Percentiles rank a stretch among this genome's conserved stretches.
phyloP scores from a whole-genome alignment of 2,888 invertebrate species.

The Hypercompe scribonia region DNA sequence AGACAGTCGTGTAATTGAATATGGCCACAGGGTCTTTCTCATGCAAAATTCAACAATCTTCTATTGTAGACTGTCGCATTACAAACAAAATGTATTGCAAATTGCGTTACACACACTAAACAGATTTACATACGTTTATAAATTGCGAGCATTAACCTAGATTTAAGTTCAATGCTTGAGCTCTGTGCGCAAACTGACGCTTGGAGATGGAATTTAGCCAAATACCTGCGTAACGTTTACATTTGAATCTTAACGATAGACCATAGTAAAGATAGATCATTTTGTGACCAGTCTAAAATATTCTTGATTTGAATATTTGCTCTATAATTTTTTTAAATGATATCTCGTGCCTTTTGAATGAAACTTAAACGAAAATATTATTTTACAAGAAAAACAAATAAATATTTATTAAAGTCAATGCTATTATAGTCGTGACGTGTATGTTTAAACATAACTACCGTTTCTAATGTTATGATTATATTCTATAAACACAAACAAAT shows the following conservation, averaged over 20 bases:
- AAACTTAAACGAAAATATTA: neutral
- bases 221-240: slow-evolving; percentile 46
- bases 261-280: slow-evolving; percentile 18
- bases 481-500: neutral
- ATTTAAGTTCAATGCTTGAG: slow-evolving; percentile 52
- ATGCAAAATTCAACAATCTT: slow-evolving; percentile 21
- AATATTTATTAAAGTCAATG: neutral
- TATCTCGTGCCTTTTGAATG: neutral
- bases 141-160: slow-evolving; percentile 60
- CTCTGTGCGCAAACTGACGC: slow-evolving; percentile 45
- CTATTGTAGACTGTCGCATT: slow-evolving; percentile 19
- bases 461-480: neutral
- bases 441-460: neutral
- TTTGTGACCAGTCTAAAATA: neutral
- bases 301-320: neutral
- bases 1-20: slow-evolving; percentile 25
- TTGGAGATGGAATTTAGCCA: slow-evolving; percentile 62
- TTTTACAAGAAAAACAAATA: neutral
- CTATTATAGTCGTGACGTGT: neutral
- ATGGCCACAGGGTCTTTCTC: slow-evolving; percentile 15
- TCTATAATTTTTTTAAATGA: neutral
- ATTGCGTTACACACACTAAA: slow-evolving; percentile 18
- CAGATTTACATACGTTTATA: slow-evolving; percentile 31
- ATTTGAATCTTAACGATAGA: slow-evolving; percentile 16
- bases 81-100: slow-evolving; percentile 28